Base-by-base conservation (phyloP, 2,888 invertebrate genomes). In the Laothoe populi region DNA sequence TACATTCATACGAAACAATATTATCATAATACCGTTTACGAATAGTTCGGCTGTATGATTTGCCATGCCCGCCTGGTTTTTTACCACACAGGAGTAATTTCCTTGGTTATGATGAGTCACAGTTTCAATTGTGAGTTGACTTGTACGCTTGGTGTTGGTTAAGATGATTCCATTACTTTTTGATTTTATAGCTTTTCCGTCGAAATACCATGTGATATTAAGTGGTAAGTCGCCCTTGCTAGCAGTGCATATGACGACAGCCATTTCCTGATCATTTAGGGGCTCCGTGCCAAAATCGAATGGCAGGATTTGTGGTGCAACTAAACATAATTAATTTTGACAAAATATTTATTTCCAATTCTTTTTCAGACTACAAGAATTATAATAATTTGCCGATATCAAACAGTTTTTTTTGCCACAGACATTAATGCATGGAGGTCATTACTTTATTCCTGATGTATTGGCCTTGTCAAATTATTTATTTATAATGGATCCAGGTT, bases 191-290 rank as follows among this genome's bases (percentile, higher is more conserved):
- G 78, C 69, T 65, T 82, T 81, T 61, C 85, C 89, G 70, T 94
- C 93, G 74, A 95, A 94, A 68, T 90, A 94, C 97, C 97, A 97
- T 58, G 93, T 93, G 64, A 97, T 96, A 70, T 94, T 94, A 64
- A 97, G 90, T 10, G 97, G 97, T 66, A 95, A 85, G 83, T 97
- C 97, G 38, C 97, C 97, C 83, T 96, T 96, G 70, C 94, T 94
- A 24, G 96, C 96, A 45, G 95, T 94, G 82, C 97, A 97, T 60
- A 94, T 94, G 16, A 95, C 94, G 23, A 95, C 95, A 38, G 95
- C 94, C 87, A 94, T 93, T 75, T 96, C 95, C 70, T 95, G 94
- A 69, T 95, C 95, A 77, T 96, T 95, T 64, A 95, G 93, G 61
- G 94, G 94, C 66, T 95, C 95, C 62, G 94, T 93, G 66, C 96